Conservation (phyloP, 2,888 invertebrate genomes). For the Drosophila greeni region DNA sequence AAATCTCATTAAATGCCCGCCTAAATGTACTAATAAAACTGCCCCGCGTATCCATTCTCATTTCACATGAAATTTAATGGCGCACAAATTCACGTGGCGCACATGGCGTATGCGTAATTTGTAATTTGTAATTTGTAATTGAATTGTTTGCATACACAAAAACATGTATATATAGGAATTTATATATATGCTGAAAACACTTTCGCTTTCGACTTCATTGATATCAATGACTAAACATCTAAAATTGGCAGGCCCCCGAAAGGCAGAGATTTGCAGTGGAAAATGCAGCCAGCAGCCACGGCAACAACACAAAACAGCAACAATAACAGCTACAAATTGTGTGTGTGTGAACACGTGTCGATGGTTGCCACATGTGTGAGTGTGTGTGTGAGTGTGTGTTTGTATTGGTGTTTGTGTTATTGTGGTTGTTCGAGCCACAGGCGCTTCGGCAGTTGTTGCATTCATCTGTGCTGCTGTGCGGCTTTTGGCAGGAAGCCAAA, state of each 20-base stretch:
- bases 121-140: slow-evolving; percentile 56
- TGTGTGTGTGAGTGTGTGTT: slow-evolving; percentile 45
- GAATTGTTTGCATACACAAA: slow-evolving; percentile 54
- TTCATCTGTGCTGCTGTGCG: slow-evolving; percentile 51
- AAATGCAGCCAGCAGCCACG: slow-evolving; percentile 13
- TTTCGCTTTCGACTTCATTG: slow-evolving; percentile 70
- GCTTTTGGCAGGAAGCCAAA: slow-evolving; percentile 71
- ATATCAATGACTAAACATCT: slow-evolving; percentile 71
- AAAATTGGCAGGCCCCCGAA: slow-evolving; percentile 60
- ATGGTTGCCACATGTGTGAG: too few species aligned
- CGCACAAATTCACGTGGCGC: slow-evolving; percentile 23
- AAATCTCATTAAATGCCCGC: slow-evolving; percentile 18
- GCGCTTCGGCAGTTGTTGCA: slow-evolving; percentile 54
- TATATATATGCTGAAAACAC: slow-evolving; percentile 49
- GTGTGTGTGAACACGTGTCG: slow-evolving; percentile 41
- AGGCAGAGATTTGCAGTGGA: slow-evolving; percentile 16
- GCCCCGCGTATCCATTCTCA: slow-evolving; percentile 1
- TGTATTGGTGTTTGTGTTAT: slow-evolving; percentile 24
- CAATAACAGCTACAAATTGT: slow-evolving; percentile 48
- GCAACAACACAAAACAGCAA: slow-evolving; percentile 13
- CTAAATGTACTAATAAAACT: slow-evolving; percentile 15
- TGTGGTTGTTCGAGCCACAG: slow-evolving; percentile 45
- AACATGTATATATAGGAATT: not conserved
- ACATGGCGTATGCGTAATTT: slow-evolving; percentile 60
- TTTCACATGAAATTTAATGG: slow-evolving; percentile 46